Percentiles rank a stretch among this genome's conserved stretches.
phyloP scores from a whole-genome alignment of 2,797 vertebrate genomes.

The Atherinosoma microstoma region DNA sequence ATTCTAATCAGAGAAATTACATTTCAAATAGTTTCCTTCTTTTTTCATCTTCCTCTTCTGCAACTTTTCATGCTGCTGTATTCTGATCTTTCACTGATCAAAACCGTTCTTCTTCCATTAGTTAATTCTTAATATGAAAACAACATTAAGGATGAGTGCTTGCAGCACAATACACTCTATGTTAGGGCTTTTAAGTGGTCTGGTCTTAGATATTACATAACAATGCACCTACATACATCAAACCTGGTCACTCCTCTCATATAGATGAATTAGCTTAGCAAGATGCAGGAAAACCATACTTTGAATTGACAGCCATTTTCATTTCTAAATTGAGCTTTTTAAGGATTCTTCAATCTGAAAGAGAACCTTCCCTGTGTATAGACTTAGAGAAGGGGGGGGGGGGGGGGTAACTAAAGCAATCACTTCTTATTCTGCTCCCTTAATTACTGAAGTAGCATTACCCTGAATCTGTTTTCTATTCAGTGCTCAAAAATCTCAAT shows the following conservation, averaged over 20 bases:
- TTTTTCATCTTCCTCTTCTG: not conserved
- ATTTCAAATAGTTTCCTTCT: not conserved
- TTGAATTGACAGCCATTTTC: not conserved
- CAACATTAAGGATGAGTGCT: not conserved
- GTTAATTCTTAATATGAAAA: not conserved
- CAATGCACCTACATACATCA: not conserved
- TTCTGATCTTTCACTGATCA: no score
- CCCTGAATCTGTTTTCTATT: conserved; percentile 26
- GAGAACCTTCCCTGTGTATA: not conserved
- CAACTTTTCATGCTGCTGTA: not conserved
- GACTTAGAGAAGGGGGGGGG: not conserved
- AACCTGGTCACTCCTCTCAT: not conserved
- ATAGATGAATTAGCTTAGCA: not conserved
- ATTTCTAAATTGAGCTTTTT: not conserved
- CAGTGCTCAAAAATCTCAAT: conserved; percentile 10
- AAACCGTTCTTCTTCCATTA: no score
- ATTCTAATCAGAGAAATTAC: not conserved
- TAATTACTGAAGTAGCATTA: not conserved
- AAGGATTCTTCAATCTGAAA: not conserved
- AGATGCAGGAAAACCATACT: not conserved
- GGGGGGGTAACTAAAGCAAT: not conserved
- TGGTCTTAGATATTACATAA: not conserved
- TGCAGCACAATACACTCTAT: not conserved
- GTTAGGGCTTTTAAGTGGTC: not conserved
- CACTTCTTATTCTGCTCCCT: not conserved